A percentile compares a stretch with the other conserved stretches of the same genome.
phyloP scores from a whole-genome alignment of 2,888 invertebrate genomes.

The Meiosimyza decipiens region DNA sequence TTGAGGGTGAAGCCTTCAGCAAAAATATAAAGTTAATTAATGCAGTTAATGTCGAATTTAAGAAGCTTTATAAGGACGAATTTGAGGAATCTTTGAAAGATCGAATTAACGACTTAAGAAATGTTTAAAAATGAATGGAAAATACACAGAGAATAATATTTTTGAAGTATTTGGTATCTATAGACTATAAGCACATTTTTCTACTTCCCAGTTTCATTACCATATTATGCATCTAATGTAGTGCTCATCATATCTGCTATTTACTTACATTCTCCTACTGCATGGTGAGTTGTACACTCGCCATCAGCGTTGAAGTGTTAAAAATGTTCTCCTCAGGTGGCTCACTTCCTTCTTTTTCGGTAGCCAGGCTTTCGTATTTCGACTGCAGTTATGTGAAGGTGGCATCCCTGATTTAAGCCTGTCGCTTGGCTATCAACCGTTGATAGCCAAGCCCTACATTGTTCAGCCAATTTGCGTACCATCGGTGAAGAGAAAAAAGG shows the following conservation, averaged over 20 bases:
- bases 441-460: constrained; percentile 69
- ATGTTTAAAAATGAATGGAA: no score
- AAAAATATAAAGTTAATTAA: no score
- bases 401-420: constrained; percentile 68
- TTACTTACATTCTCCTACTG: constrained; percentile 85
- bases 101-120: no score
- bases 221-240: not conserved
- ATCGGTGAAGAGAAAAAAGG: constrained; percentile 56
- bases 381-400: constrained; percentile 69
- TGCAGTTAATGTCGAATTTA: no score
- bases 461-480: constrained; percentile 68
- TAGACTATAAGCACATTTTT: no score
- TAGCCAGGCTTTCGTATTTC: constrained; percentile 69
- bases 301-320: constrained; percentile 77
- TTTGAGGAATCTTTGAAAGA: no score
- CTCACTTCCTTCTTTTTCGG: constrained; percentile 70
- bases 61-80: no score
- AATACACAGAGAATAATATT: no score
- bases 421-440: constrained; percentile 65
- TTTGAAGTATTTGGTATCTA: no score
- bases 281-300: constrained; percentile 79
- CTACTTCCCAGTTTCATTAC: no score
- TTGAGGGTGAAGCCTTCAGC: no score
- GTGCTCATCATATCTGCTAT: constrained; percentile 76
- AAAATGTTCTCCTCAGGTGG: constrained; percentile 69